Conservation (phyloP, 2,888 invertebrate genomes). For the Oscheius sp. region DNA sequence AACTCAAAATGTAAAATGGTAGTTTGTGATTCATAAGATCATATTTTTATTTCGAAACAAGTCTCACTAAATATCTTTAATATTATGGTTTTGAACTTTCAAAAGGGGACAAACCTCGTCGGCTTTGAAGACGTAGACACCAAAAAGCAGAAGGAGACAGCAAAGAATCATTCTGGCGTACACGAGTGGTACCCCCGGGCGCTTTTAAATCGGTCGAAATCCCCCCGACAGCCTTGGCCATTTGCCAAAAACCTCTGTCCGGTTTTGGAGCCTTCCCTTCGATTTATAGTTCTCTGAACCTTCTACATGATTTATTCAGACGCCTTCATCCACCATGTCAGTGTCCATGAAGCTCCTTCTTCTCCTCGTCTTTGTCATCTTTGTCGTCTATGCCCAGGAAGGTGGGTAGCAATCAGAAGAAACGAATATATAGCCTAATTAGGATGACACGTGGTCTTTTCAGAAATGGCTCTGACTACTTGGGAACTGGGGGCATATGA, state of each 20-base stretch:
- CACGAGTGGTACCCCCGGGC: neutral
- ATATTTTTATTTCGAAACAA: neutral
- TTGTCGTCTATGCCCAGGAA: slow-evolving; percentile 16
- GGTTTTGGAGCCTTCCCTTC: neutral
- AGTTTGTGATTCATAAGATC: no score
- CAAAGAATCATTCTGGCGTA: neutral
- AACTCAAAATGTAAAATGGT: neutral
- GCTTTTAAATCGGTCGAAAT: slow-evolving; percentile 1
- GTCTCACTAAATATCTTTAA: no score
- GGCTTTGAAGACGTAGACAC: neutral
- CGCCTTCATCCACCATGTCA: neutral
- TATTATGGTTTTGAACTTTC: no score
- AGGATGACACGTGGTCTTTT: neutral
- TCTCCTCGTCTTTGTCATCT: slow-evolving; percentile 2
- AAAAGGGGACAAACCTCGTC: neutral
- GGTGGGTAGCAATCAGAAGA: neutral
- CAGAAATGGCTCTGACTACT: neutral
- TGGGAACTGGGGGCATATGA: neutral
- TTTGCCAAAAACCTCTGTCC: neutral
- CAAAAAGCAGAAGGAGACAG: neutral
- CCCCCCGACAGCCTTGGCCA: neutral
- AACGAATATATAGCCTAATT: no score
- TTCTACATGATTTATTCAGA: neutral
- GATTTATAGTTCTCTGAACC: neutral
- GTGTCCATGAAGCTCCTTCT: slow-evolving; percentile 2